These are phyloP conservation scores for Albula glossodonta DNA, from an alignment of 2,113 vertebrate species.

Conservation along the genomic window DNA sequence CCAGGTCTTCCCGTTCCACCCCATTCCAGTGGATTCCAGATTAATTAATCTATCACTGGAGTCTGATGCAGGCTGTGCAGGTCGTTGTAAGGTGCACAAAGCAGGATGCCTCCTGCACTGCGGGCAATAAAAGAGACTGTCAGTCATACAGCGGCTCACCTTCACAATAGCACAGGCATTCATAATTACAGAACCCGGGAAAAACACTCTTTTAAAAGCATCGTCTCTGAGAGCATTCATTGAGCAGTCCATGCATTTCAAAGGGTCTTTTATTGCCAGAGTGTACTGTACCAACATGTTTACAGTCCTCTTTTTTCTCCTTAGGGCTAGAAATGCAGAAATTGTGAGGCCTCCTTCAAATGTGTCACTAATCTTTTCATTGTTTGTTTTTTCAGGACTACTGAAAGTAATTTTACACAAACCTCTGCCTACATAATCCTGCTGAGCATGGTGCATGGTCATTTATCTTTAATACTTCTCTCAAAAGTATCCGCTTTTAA, in stretches of 20 bases:
- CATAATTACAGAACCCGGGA: slow-evolving; percentile 1
- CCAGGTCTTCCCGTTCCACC: no score
- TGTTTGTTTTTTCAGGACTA: background rate
- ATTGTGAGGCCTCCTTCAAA: background rate
- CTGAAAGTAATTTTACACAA: no score
- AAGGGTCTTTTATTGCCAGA: background rate
- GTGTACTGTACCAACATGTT: background rate
- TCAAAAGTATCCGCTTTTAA: background rate
- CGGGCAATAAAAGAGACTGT: background rate
- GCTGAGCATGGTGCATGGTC: background rate
- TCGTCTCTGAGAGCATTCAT: background rate
- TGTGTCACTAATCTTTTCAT: background rate
- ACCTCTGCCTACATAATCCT: background rate
- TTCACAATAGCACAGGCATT: slow-evolving; percentile 8
- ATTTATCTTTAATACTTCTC: background rate
- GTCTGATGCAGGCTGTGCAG: background rate
- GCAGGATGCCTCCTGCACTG: slow-evolving; percentile 5
- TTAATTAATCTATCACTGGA: slow-evolving; percentile 14
- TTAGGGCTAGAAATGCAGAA: background rate
- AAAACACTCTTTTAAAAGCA: background rate
- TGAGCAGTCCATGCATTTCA: background rate
- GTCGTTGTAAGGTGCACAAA: slow-evolving; percentile 15
- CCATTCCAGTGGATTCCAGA: background rate
- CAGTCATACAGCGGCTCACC: background rate
- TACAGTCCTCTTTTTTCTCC: background rate